Evolutionary conservation across 2,888 invertebrate species (phyloP).

Genomic region (Orthosia gothica): DNA sequence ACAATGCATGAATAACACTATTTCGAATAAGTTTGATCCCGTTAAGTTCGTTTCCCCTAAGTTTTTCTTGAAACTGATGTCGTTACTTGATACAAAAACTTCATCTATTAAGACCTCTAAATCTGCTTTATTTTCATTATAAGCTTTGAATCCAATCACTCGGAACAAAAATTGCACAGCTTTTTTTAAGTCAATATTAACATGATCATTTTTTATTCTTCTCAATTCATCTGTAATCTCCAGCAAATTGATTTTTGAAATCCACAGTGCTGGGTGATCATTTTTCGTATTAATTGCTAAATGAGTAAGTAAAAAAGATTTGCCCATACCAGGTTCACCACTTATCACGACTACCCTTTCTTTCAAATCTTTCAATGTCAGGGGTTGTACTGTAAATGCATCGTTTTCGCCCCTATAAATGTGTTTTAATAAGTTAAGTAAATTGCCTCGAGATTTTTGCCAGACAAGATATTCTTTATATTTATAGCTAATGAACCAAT

Average conservation of each 20-base stretch:
- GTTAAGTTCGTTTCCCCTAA: slow-evolving; percentile 1
- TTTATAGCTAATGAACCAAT: slow-evolving; percentile 47
- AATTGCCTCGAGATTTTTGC: slow-evolving; percentile 46
- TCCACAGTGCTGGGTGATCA: slow-evolving; percentile 46
- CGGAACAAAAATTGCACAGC: slow-evolving; percentile 39
- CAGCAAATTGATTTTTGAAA: slow-evolving; percentile 62
- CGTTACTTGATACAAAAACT: slow-evolving; percentile 6
- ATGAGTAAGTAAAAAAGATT: slow-evolving; percentile 62
- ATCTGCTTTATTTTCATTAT: background rate
- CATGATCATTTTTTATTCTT: slow-evolving; percentile 22
- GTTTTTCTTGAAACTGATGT: slow-evolving; percentile 12
- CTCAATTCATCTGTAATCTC: slow-evolving; percentile 33
- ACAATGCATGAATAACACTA: slow-evolving; percentile 51
- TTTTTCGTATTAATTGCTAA: slow-evolving; percentile 61
- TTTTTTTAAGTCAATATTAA: slow-evolving; percentile 20
- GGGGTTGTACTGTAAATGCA: slow-evolving; percentile 4
- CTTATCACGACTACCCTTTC: slow-evolving; percentile 60
- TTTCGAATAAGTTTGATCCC: slow-evolving; percentile 41
- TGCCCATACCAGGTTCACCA: slow-evolving; percentile 66
- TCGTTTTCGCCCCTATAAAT: slow-evolving; percentile 14
- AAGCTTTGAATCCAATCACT: slow-evolving; percentile 19
- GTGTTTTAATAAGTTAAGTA: slow-evolving; percentile 39
- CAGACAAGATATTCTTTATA: slow-evolving; percentile 23
- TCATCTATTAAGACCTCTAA: slow-evolving; percentile 1
- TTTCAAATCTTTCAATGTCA: slow-evolving; percentile 39